Base-by-base conservation (phyloP, 2,888 invertebrate species). In the Liopterus haemorrhoidalis region DNA sequence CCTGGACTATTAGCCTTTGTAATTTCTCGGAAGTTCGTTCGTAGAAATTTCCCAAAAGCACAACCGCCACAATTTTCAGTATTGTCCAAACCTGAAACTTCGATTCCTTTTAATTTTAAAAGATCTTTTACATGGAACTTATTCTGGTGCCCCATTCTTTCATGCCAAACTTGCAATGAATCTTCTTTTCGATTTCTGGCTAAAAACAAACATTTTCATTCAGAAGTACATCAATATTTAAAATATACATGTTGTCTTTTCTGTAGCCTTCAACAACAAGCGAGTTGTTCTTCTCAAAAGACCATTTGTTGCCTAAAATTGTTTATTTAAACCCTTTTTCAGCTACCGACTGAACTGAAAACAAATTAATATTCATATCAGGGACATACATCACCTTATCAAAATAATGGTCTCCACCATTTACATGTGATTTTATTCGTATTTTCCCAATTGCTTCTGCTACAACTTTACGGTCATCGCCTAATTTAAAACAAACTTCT, bases 281-380 rank as follows among this genome's bases (percentile, higher is more conserved):
- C 2, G 30, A n/a, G 12, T 30, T 30, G 30, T 30, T 30, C 11
- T 30, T n/a, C 3, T 8, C 30, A 11, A 30, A 11, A 15, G 11
- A n/a, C 30, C 12, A 30, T 12, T 30, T 30, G 30, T 11, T 30
- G 8, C 30, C 12, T 5, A 30, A 30, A 30, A 30, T 30, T 25
- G 32, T 41, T n/a, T 49, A 41, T 15, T n/a, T 46, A 15, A 49
- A 49, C 24, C 33, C 49, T 38, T 41, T 46, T 33, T 46, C 27
- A 2, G 46, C 46, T 2, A 38, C 35, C 5, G 37, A 38, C 33
- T 20, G 9, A 32, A 46, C 46, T 5, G 49, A 49, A 5, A 49
- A 46, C 18, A 46, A 20, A 37, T 46, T 49, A 8, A 15, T 27
- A 41, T 46, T 41, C 38, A 49, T 49, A 11, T 49, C 30, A 31